phyloP scores from a whole-genome alignment of 2,888 invertebrate species.

The Phasia obesa region DNA sequence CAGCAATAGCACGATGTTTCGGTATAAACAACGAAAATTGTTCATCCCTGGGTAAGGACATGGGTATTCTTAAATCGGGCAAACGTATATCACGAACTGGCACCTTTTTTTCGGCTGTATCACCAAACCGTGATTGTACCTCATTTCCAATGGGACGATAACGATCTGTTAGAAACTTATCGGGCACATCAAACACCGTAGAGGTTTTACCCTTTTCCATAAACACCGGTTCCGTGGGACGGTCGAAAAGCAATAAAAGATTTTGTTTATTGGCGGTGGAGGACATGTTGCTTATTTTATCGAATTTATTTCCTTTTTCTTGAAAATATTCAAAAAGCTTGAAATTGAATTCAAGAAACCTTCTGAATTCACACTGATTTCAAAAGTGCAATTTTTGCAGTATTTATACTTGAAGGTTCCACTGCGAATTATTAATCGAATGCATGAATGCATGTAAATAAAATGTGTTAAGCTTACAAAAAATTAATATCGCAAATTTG shows the following conservation, averaged over 20 bases:
- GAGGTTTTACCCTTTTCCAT: constrained; percentile 88
- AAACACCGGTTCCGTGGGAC: constrained; percentile 90
- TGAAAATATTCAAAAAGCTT: neutral
- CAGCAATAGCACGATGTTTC: constrained; percentile 86
- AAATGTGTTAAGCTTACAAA: constrained; percentile 3
- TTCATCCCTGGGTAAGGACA: constrained; percentile 85
- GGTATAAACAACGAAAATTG: constrained; percentile 89
- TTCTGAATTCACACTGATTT: constrained; percentile 46
- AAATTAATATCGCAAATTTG: constrained; percentile 54
- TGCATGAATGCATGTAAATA: too few relatives aligned
- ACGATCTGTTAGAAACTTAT: constrained; percentile 84
- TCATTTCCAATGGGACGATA: constrained; percentile 83
- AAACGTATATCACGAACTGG: constrained; percentile 85
- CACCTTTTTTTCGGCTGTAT: constrained; percentile 83
- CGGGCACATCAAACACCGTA: constrained; percentile 86
- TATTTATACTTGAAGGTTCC: constrained; percentile 52
- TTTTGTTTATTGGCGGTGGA: constrained; percentile 33
- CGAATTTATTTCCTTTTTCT: neutral
- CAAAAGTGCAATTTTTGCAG: constrained; percentile 1
- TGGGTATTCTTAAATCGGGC: constrained; percentile 86
- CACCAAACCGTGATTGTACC: constrained; percentile 85
- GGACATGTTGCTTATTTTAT: constrained; percentile 24
- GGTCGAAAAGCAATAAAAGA: constrained; percentile 87
- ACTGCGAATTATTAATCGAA: neutral
- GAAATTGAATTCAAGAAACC: constrained; percentile 10